Conservation (phyloP, 2,797 vertebrate genomes). For the Arctocebus calabarensis region DNA sequence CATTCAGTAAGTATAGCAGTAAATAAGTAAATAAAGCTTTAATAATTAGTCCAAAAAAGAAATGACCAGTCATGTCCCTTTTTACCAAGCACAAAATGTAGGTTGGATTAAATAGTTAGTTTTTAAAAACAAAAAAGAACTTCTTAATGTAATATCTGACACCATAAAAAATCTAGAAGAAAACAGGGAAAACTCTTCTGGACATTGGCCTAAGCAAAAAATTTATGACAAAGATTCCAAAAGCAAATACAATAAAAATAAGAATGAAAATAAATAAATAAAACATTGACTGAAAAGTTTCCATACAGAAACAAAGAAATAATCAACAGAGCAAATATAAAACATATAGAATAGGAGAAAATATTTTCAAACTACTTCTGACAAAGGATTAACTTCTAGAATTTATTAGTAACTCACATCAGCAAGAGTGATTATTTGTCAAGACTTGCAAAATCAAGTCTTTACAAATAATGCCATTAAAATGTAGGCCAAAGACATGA, state of each 20-base stretch:
- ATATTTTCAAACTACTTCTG: neutral
- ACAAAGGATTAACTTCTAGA: neutral
- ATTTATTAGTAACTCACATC: neutral
- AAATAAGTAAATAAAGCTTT: constrained; percentile 36
- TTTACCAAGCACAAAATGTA: constrained; percentile 31
- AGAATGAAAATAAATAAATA: neutral
- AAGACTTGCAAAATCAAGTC: no score
- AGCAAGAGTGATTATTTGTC: neutral
- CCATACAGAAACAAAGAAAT: neutral
- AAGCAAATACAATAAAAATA: neutral
- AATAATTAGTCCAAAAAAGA: constrained; percentile 43
- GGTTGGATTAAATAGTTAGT: neutral
- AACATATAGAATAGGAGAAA: neutral
- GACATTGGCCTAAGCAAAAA: neutral
- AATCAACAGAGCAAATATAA: neutral
- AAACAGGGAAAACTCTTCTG: neutral
- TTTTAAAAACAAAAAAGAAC: neutral
- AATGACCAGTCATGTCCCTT: neutral
- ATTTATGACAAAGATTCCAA: neutral
- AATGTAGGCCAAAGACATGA: neutral
- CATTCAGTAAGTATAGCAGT: neutral
- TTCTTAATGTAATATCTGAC: neutral
- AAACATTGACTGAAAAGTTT: neutral
- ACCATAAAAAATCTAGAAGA: neutral
- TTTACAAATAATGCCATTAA: no score